These are phyloP conservation scores for Plebejus melissa DNA, from an alignment of 2,888 invertebrate species.

Conservation along the genomic window DNA sequence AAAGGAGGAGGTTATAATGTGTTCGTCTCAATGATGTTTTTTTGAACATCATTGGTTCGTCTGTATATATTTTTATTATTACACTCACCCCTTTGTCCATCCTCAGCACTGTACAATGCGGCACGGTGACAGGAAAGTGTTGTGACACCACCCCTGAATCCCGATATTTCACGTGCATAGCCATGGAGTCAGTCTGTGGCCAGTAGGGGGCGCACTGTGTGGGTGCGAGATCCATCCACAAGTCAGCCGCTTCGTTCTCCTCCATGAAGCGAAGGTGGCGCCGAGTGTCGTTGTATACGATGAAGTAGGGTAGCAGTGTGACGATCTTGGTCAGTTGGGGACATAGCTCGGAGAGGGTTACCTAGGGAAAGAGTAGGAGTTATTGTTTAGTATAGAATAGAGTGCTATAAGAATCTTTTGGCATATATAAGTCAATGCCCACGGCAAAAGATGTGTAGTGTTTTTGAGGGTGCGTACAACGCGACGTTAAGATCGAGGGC, in stretches of 20 bases:
- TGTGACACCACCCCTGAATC: constrained; percentile 88
- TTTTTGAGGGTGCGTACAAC: too few relatives aligned
- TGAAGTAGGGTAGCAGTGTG: constrained; percentile 87
- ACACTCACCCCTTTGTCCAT: constrained; percentile 88
- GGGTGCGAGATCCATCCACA: constrained; percentile 88
- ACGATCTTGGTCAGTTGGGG: constrained; percentile 88
- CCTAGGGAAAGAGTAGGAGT: constrained; percentile 77
- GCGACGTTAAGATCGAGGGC: too few relatives aligned
- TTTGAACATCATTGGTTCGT: too few relatives aligned
- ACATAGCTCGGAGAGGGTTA: constrained; percentile 84
- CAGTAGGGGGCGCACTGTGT: constrained; percentile 86
- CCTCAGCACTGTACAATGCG: constrained; percentile 86
- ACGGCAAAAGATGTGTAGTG: too few relatives aligned
- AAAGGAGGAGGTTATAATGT: too few relatives aligned
- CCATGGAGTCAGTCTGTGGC: constrained; percentile 90
- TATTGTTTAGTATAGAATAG: background rate
- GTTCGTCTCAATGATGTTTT: too few relatives aligned
- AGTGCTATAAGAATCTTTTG: too few relatives aligned
- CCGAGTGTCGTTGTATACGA: constrained; percentile 85
- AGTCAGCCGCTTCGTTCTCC: constrained; percentile 89
- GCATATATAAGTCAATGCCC: too few relatives aligned
- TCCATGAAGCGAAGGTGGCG: constrained; percentile 86
- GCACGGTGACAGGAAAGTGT: constrained; percentile 84
- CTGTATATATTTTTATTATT: background rate
- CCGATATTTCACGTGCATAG: constrained; percentile 88